phyloP scores from a whole-genome alignment of 2,113 vertebrate genomes.

The Cochlearius cochlearius region DNA sequence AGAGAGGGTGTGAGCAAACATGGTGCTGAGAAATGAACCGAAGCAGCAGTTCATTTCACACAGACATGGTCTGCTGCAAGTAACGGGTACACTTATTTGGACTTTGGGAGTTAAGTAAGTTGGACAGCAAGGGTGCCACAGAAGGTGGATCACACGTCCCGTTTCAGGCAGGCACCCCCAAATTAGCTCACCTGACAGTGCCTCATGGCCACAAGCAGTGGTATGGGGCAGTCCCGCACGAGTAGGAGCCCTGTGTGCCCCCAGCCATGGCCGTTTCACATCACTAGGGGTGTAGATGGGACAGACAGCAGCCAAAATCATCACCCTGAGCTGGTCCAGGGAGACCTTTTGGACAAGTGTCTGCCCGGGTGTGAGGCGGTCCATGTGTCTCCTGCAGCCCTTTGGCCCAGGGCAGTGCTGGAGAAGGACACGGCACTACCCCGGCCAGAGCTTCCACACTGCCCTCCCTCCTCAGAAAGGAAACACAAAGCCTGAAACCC shows the following conservation, averaged over 20 bases:
- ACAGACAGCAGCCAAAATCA: not conserved
- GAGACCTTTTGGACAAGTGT: not conserved
- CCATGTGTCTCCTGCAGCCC: not conserved
- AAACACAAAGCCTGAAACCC: not conserved
- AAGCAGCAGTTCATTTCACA: not conserved
- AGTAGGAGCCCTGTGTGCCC: not conserved
- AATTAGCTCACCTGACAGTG: not conserved
- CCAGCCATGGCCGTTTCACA: not conserved
- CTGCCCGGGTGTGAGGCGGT: rapidly evolving
- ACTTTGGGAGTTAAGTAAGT: not conserved
- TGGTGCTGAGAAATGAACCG: not conserved
- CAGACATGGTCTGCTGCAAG: not conserved
- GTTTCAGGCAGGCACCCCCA: not conserved
- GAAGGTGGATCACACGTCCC: not conserved
- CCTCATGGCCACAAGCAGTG: not conserved
- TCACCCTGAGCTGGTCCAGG: not conserved
- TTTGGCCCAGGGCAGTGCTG: not conserved
- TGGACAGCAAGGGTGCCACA: not conserved
- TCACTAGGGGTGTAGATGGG: not conserved
- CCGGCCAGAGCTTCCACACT: not conserved
- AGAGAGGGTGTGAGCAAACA: not conserved
- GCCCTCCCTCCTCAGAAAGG: not conserved
- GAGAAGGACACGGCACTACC: not conserved
- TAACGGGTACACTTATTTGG: not conserved
- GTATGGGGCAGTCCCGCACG: not conserved